A percentile compares a stretch with the other conserved stretches of the same genome.
Evolutionary conservation across 2,888 invertebrate species (phyloP).

Genomic region (Sclerodermus sp.): DNA sequence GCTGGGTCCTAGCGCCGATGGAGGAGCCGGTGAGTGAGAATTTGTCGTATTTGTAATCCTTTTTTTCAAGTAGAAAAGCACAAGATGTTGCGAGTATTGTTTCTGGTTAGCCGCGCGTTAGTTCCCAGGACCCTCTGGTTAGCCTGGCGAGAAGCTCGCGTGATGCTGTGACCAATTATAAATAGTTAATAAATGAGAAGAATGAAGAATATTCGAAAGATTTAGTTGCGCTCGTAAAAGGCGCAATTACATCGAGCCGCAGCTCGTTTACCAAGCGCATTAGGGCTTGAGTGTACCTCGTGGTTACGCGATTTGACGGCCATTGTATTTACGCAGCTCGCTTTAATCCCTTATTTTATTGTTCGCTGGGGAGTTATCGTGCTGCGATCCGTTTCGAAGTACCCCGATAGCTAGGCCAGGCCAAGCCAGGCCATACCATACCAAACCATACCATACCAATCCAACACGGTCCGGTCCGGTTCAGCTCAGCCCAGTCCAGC

Average conservation of each 20-base stretch:
- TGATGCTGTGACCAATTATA: slow-evolving; percentile 29
- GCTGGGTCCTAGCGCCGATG: slow-evolving; percentile 89
- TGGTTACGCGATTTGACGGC: neutral
- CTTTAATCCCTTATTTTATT: too few relatives aligned
- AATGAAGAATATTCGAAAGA: slow-evolving; percentile 30
- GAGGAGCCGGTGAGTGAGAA: slow-evolving; percentile 82
- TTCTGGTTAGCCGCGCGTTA: too few relatives aligned
- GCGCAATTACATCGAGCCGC: slow-evolving; percentile 43
- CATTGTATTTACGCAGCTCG: too few relatives aligned
- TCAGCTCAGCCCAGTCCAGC: too few relatives aligned
- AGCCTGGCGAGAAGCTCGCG: neutral
- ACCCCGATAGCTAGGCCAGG: too few relatives aligned
- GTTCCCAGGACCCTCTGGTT: slow-evolving; percentile 1
- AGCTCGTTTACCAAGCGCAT: slow-evolving; percentile 22
- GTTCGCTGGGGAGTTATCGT: too few relatives aligned
- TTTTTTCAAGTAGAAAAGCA: neutral
- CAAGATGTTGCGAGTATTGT: too few relatives aligned
- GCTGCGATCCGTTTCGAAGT: too few relatives aligned
- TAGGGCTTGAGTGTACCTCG: slow-evolving; percentile 2
- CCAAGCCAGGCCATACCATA: too few relatives aligned
- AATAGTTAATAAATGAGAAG: slow-evolving; percentile 34
- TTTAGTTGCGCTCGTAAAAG: slow-evolving; percentile 49
- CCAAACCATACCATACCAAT: too few relatives aligned
- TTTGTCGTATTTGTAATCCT: slow-evolving; percentile 35
- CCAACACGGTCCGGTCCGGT: too few relatives aligned